Evolutionary conservation across 2,888 invertebrate species (phyloP), one percentile per base, ranked within the genome.

Genomic region (Heliconius aoede): DNA sequence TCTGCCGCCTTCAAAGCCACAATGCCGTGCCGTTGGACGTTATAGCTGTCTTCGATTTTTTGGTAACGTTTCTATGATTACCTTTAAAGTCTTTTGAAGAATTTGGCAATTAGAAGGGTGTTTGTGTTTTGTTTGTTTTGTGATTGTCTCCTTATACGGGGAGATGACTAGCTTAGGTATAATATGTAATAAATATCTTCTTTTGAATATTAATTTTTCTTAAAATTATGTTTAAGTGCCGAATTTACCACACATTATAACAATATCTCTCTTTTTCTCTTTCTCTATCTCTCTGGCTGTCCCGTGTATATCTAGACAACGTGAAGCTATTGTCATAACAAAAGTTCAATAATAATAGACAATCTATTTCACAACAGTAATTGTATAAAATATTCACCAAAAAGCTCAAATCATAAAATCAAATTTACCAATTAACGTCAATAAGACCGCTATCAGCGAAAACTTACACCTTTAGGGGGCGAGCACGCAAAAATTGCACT

Each of bases 1-100:
- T 87, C 87, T 85, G 83, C 84, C 84, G 88, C 89, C 91, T 90
- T 91, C 91, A 92, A 91, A 92, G 83, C 83, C 87, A 91, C 90
- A 89, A 89, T 88, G 88, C 88, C 84, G 85, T 81, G 79, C 83
- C 80, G 80, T 81, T 82, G 81, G 83, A 81, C 84, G 78, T 79
- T 79, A 78, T 81, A 79, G 80, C 80, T 81, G 80, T 80, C 81
- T 81, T 80, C 81, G 80, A 79, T 81, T 76, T 74, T 74, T 72
- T 60, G 71, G 69, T 72, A 71, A 77, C 77, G 77, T 76, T 72
- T 79, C 80, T 77, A 78, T 78, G 78, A 76, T 77, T 78, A 76
- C 74, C 75, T 76, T 79, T 79, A 79, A 75, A 77, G 40, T 58
- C 60, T 72, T 65, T 76, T 76, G 46, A 55, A 71, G 36, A 46